Base-by-base conservation (phyloP, 2,888 invertebrate genomes). In the Andrena haemorrhoa region DNA sequence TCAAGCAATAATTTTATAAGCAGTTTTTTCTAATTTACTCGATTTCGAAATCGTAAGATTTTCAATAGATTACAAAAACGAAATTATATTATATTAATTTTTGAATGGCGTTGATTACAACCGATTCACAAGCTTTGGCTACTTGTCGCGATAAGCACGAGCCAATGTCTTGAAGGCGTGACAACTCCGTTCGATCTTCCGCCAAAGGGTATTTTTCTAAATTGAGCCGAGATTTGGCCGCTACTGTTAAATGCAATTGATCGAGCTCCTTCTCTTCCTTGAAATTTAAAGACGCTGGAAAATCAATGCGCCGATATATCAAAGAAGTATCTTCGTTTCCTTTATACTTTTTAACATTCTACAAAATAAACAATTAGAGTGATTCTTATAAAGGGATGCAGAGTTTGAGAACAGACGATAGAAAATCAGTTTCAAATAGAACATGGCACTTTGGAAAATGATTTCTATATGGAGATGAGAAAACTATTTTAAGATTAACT, bases 61-160 rank as follows among this genome's bases (percentile, higher is more conserved):
- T 41, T 16, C 4, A 16, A 5, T 12, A 4, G 16, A 41, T 16
- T 53, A 6, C 7, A 20, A 23, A 53, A 53, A 20, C 16, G 10
- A 23, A 16, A 2, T 31, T 53, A 2, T 29, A 60, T 82, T 26
- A 82, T 12, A 70, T 58, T 60, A 82, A 58, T 77, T 66, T 76
- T 29, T 70, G n/a, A 1, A 83, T 29, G 2, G 49, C 77, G 4
- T 56, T 49, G 51, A 82, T 60, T 10, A 83, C 64, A 23, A 75
- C 5, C 5, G 51, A 47, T 74, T 84, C 83, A 12, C 83, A 84
- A 65, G 83, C 83, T 79, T 68, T 84, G 8, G 69, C 56, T 23
- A 35, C 33, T 75, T 84, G 72, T 23, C 60, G 75, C 7, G 72
- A 56, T 20, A 84, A 82, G n/a, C 83, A 84, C 2, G 47, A 66